Base-by-base conservation (phyloP, 2,888 invertebrate species). In the Nemoura dubitans region DNA sequence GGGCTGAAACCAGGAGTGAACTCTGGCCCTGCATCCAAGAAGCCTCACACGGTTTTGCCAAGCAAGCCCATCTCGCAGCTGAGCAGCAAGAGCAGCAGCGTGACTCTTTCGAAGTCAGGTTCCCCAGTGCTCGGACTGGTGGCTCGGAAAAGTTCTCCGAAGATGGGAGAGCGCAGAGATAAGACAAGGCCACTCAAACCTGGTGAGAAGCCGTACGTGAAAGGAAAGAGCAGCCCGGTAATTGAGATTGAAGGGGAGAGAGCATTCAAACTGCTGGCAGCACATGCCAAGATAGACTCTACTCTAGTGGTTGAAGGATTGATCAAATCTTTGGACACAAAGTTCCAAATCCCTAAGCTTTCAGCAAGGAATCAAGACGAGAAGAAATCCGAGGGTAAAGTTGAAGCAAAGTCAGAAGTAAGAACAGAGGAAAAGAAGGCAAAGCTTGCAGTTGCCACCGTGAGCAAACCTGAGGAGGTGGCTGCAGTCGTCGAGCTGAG, bases 261-360 rank as follows among this genome's bases (percentile, higher is more conserved):
- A 86, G 92, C 93, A 30, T 95, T 94, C 89, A 96, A 96, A 90
- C 90, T 93, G 0, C 89, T 92, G 3, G 92, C 93, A 14, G 92
- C 92, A 0, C 94, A 94, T 83, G 92, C 92, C 3, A 92, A 94
- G 0, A 94, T 94, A 91, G 87, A 91, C 36, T 89, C 91, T 10
- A 90, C 88, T 86, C 93, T 94, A 89, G 92, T 94, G 86, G 94
- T 96, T 89, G 96, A 96, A 90, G 95, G 96, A 14, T 92, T 96
- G 86, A 96, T 96, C 89, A 97, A 96, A 90, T 95, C 96, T 14
- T 91, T 96, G 59, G 95, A 97, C 89, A 95, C 95, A 87, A 97
- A 96, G 90, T 97, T 97, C 92, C 97, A 97, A 92, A 97, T 97
- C 90, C 97, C 97, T 0, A 97, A 97, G 91, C 91, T 97, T 87